Percentiles rank a stretch among this genome's conserved stretches.
Conservation (phyloP, 2,113 vertebrate genomes). For the Phalacrocorax brasilianus region DNA sequence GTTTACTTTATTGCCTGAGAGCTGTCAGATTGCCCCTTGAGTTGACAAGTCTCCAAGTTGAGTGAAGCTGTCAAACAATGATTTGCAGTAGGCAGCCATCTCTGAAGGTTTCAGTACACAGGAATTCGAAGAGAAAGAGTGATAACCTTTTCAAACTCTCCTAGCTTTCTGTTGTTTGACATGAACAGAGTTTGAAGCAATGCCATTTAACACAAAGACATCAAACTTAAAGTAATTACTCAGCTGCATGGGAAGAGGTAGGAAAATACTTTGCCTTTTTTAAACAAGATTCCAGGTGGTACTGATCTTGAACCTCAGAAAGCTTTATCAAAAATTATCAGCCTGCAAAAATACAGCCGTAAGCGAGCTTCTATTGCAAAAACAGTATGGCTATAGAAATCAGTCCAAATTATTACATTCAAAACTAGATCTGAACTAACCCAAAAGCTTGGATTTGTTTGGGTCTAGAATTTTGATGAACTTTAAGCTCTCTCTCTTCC, state of each 20-base stretch:
- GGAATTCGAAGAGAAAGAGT: constrained; percentile 67
- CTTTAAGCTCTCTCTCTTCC: not conserved
- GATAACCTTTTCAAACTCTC: constrained; percentile 70
- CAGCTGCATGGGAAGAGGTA: constrained; percentile 42
- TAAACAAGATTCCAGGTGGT: constrained; percentile 42
- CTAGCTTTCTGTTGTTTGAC: constrained; percentile 58
- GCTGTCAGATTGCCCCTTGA: constrained; percentile 63
- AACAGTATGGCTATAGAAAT: not conserved
- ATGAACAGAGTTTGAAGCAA: constrained; percentile 57
- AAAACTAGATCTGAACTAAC: not conserved
- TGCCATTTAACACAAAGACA: constrained; percentile 46
- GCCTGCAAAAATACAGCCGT: not conserved
- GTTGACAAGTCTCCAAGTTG: constrained; percentile 64
- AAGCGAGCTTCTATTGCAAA: not conserved
- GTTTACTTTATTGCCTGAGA: constrained; percentile 77
- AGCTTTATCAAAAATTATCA: constrained; percentile 29
- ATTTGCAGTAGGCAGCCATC: constrained; percentile 73
- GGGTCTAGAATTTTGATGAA: not conserved
- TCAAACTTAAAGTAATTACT: constrained; percentile 37
- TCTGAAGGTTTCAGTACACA: constrained; percentile 63
- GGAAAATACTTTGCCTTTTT: constrained; percentile 18
- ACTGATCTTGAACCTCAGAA: constrained; percentile 8
- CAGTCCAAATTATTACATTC: not conserved
- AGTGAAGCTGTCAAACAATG: constrained; percentile 76
- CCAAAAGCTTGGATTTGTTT: not conserved